Evolutionary conservation across 1,140 invertebrate genomes (phyloP), one percentile per base, ranked within the genome.

Genomic region (Vanessa atalanta): DNA sequence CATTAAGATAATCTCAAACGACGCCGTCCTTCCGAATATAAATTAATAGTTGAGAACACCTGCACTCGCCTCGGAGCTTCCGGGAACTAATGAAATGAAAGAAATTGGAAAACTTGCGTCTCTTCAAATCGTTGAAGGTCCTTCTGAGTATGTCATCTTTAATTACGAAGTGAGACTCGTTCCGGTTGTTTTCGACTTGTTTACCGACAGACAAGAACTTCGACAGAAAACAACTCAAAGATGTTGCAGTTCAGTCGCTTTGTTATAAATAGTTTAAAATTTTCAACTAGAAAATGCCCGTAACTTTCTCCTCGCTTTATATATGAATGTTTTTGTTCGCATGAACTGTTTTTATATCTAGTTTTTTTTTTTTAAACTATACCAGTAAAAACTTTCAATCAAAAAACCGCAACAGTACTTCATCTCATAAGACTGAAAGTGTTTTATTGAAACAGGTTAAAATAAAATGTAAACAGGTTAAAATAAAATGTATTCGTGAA

Each of bases 1-100:
- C 77, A 79, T 78, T 80, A 72, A 73, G 70, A 73, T 78, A 80
- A 82, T 80, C 67, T 73, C 37, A 26, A 70, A 48, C 70, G 72
- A 77, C 70, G 79, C 15, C 66, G 55, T 61, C 55, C 64, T 67
- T 67, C 70, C 72, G 74, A 75, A 78, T 78, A 73, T 78, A 73
- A 78, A 80, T 76, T 76, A 80, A 80, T 76, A 76, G 76, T 72
- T 60, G 55, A 71, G 64, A 64, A 77, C 71, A 72, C 72, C 70
- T 70, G 73, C 73, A 75, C 65, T 75, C 60, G 37, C 20, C 66
- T 57, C 31, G 26, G 14, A 15, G 53, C 66, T 43, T 69, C 66
- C 66, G 31, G 51, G 55, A 47, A 60, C 37, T 55, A 69, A 69
- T 69, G 66, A 60, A 69, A 69, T 57, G 61, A 61, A 71, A 71